Evolutionary conservation across 2,113 vertebrate species (phyloP).

Genomic region (Regulus satrapa): DNA sequence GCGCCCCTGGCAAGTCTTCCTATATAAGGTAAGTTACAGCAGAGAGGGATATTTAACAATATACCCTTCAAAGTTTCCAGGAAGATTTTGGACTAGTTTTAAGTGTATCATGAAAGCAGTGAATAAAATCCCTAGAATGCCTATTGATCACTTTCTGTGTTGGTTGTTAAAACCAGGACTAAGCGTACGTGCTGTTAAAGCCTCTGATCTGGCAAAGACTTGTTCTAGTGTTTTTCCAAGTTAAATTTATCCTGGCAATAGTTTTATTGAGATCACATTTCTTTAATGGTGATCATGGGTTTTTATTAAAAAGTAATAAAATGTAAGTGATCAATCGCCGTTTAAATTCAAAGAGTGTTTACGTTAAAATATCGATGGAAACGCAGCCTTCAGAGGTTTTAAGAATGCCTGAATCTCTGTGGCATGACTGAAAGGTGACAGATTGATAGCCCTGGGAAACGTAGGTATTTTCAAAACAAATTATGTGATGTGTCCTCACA

Average conservation of each 20-base stretch:
- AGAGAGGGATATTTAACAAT: neutral
- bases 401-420: neutral
- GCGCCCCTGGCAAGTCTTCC: neutral
- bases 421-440: constrained; percentile 4
- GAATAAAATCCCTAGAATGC: neutral
- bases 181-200: neutral
- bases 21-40: neutral
- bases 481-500: neutral
- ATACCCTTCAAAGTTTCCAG: neutral
- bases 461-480: neutral
- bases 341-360: constrained; percentile 28
- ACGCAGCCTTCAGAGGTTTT: neutral
- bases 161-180: neutral
- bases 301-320: constrained; percentile 44
- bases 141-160: neutral
- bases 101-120: neutral
- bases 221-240: neutral
- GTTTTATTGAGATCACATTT: neutral
- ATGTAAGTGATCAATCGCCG: neutral
- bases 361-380: constrained; percentile 47
- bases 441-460: constrained; percentile 20
- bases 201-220: neutral
- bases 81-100: neutral
- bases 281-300: neutral
- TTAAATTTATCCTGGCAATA: neutral